Percentiles rank a stretch among this genome's conserved stretches.
Evolutionary conservation across 2,888 invertebrate genomes (phyloP).

Genomic region (Phortica magna): DNA sequence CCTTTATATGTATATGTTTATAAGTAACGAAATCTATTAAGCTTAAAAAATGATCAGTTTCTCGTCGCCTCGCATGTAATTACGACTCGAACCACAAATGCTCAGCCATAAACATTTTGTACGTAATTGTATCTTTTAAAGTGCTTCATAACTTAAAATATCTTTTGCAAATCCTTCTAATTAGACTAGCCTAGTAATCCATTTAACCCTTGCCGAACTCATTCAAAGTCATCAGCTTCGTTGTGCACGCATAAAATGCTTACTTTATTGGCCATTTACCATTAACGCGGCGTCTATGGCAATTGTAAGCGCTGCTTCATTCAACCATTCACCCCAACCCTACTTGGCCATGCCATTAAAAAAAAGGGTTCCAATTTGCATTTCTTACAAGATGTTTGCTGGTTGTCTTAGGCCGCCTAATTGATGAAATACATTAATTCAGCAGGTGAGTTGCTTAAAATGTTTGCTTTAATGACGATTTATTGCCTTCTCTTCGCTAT

Average conservation of each 20-base stretch:
- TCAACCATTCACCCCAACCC: neutral
- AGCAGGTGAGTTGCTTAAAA: too few relatives aligned
- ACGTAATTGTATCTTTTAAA: neutral
- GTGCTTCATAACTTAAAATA: neutral
- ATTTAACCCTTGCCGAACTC: neutral
- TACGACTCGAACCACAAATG: too few relatives aligned
- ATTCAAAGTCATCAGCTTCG: too few relatives aligned
- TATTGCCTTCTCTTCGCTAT: too few relatives aligned
- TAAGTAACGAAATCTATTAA: too few relatives aligned
- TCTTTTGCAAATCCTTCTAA: neutral
- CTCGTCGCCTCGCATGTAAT: too few relatives aligned
- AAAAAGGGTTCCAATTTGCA: slow-evolving; percentile 19
- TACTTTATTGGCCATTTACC: slow-evolving; percentile 29
- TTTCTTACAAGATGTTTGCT: neutral
- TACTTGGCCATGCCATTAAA: neutral
- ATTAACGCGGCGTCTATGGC: slow-evolving; percentile 1
- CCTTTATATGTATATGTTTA: neutral
- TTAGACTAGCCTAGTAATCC: neutral
- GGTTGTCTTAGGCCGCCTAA: neutral
- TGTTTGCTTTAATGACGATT: too few relatives aligned
- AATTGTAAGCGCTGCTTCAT: neutral
- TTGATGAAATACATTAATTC: slow-evolving; percentile 9
- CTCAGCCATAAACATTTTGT: too few relatives aligned
- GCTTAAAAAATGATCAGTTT: too few relatives aligned
- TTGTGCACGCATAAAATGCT: slow-evolving; percentile 17